Evolutionary conservation across 2,888 invertebrate species (phyloP), one percentile per base, ranked within the genome.

Genomic region (Ichneumoninae sp.): DNA sequence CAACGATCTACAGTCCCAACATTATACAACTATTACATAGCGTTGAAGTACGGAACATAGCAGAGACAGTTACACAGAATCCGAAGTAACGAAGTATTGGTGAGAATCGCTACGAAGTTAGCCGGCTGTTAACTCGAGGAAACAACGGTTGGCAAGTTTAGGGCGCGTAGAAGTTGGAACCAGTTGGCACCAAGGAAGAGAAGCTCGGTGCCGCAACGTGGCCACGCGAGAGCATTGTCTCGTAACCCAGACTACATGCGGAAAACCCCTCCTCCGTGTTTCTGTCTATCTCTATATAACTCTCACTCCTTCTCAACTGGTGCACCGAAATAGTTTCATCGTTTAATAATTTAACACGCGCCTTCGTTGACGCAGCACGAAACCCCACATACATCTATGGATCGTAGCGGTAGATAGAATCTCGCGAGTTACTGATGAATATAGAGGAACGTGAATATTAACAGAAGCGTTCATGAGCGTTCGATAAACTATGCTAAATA

Each of bases 261-360:
- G 60, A 54, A 33, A 16, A 4, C 47, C 54, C 62, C 62, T 16
- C 33, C 19, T 22, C 50, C 62, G 16, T n/a, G 22, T 13, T 44
- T 16, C 10, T 30, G n/a, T 71, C 8, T 71, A 57, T 47, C 66
- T 36, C 70, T 13, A 30, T 44, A 13, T 44, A 47, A 16, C 36
- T 40, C 54, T 69, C 26, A 13, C 69, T 50, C 22, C 78, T 75
- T 66, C 78, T 83, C 79, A 83, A 84, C 83, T 83, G 71, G 86
- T 79, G 86, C 87, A 86, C 89, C 90, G 90, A 54, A 91, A 92
- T 92, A 91, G 91, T 92, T 91, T 91, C 92, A 92, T 92, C 91
- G 92, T 92, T 92, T 92, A 91, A 91, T 92, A 92, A 92, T 91
- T 92, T 91, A 92, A 60, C 90, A 90, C 92, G 91, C 89, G 90